Conservation (phyloP, 2,797 vertebrate genomes). For the Eremophila alpestris region DNA sequence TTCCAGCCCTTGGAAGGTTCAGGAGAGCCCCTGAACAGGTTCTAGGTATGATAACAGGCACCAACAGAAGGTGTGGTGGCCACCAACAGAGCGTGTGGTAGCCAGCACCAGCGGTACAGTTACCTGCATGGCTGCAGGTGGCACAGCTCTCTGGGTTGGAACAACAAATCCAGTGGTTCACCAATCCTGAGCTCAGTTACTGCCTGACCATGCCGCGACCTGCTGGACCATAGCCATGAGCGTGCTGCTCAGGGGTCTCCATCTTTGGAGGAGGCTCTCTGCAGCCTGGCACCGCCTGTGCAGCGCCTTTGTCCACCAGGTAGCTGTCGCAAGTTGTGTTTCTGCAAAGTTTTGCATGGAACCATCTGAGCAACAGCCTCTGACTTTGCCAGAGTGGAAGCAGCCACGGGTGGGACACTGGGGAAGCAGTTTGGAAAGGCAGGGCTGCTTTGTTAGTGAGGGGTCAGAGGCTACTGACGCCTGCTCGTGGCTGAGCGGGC, state of each 20-base stretch:
- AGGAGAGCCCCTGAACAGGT: too few relatives aligned
- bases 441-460: not conserved
- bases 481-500: rapidly evolving
- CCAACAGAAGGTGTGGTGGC: not conserved
- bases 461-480: not conserved
- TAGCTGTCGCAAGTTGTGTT: not conserved
- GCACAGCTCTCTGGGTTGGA: rapidly evolving
- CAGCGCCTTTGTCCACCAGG: rapidly evolving
- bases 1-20: not conserved
- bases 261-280: too few relatives aligned
- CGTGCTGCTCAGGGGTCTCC: rapidly evolving
- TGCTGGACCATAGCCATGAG: rapidly evolving
- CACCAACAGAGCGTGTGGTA: not conserved
- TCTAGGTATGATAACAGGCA: too few relatives aligned
- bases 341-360: rapidly evolving
- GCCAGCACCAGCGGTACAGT: rapidly evolving
- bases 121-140: not conserved
- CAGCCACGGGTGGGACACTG: rapidly evolving
- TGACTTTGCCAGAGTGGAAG: not conserved
- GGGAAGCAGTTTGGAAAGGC: not conserved
- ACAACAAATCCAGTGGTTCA: not conserved
- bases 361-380: not conserved
- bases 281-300: rapidly evolving
- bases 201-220: not conserved
- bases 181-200: not conserved